These are phyloP conservation scores for Ciconia stormi DNA, from an alignment of 2,113 vertebrate species.

Conservation along the genomic window DNA sequence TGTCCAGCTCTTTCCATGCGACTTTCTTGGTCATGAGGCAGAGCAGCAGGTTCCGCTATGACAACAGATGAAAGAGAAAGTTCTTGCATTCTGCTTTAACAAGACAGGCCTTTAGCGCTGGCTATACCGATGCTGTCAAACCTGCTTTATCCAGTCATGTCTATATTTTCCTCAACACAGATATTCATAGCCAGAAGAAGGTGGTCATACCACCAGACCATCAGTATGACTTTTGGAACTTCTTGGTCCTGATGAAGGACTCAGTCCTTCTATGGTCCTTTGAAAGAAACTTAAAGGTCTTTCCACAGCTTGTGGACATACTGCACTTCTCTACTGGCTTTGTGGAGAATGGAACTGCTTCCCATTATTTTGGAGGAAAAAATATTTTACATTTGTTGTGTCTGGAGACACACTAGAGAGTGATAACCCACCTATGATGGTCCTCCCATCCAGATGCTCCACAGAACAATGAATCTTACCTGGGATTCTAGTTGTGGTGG, in stretches of 20 bases:
- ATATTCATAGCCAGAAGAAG: not conserved
- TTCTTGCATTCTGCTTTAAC: not conserved
- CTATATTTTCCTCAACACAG: not conserved
- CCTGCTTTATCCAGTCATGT: not conserved
- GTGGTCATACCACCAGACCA: not conserved
- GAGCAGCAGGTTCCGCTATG: not conserved
- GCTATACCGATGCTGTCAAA: not conserved
- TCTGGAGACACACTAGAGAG: not conserved
- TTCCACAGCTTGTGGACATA: not conserved
- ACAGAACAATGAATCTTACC: not conserved
- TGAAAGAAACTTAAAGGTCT: not conserved
- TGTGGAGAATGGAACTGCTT: not conserved
- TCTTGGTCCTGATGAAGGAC: not conserved
- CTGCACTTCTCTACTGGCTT: not conserved
- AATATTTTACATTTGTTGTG: not conserved
- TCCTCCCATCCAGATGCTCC: not conserved
- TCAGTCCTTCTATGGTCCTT: not conserved
- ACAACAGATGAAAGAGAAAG: not conserved
- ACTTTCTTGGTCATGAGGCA: not conserved
- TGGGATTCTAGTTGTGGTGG: not conserved
- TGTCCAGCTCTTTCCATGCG: not conserved
- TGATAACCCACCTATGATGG: not conserved
- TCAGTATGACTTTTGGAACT: not conserved
- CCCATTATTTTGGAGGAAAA: not conserved
- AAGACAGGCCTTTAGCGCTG: not conserved